phyloP scores from a whole-genome alignment of 2,888 invertebrate species.

The Amphipyra tragopoginis region DNA sequence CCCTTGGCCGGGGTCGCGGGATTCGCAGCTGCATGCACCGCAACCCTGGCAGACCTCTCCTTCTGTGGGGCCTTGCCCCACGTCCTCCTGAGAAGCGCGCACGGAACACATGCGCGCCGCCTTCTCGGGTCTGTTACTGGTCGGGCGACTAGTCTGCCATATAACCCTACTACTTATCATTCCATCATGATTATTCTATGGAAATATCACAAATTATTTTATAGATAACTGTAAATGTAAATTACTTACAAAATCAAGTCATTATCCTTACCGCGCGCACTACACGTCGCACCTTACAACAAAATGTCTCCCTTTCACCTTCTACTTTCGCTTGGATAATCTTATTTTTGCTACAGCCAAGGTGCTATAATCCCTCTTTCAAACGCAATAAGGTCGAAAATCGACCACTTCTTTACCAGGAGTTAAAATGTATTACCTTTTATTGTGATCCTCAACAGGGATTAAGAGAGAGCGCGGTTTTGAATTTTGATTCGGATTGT shows the following conservation, averaged over 20 bases:
- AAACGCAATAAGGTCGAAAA: constrained; percentile 72
- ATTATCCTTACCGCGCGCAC: constrained; percentile 51
- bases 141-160: too few species aligned
- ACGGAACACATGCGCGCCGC: too few species aligned
- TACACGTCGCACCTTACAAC: constrained; percentile 74
- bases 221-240: not conserved
- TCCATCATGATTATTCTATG: too few species aligned
- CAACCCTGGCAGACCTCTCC: too few species aligned
- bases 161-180: too few species aligned
- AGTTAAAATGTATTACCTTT: constrained; percentile 90
- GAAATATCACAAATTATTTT: too few species aligned
- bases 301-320: constrained; percentile 90
- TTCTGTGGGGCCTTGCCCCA: too few species aligned
- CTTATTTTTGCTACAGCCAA: constrained; percentile 81
- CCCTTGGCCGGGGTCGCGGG: too few species aligned
- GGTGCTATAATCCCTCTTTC: constrained; percentile 70
- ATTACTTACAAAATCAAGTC: constrained; percentile 41
- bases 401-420: constrained; percentile 65
- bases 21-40: too few species aligned
- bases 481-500: constrained; percentile 90
- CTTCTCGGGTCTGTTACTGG: too few species aligned
- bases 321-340: constrained; percentile 90
- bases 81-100: too few species aligned
- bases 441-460: constrained; percentile 90
- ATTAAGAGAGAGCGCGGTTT: constrained; percentile 90